A percentile compares a stretch with the other conserved stretches of the same genome.
These are phyloP conservation scores for Archaeoteleia sp. DNA, from an alignment of 2,888 invertebrate genomes.

Conservation along the genomic window DNA sequence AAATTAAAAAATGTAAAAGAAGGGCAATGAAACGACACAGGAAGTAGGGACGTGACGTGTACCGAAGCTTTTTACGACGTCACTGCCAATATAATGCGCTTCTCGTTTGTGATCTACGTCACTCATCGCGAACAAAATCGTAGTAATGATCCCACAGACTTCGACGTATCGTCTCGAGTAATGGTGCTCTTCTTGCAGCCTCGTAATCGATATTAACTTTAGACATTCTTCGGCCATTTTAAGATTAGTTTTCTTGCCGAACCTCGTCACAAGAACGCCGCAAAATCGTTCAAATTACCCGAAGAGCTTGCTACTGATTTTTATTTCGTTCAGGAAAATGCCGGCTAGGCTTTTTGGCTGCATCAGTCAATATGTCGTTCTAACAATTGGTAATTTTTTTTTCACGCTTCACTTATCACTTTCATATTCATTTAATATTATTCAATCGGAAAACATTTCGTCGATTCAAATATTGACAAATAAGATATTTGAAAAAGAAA, in stretches of 20 bases:
- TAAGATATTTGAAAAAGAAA: no score
- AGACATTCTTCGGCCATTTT: slow-evolving; percentile 41
- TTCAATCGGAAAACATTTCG: no score
- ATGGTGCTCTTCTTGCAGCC: slow-evolving; percentile 16
- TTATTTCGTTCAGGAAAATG: not conserved
- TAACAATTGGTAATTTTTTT: no score
- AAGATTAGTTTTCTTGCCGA: slow-evolving; percentile 40
- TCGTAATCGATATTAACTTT: slow-evolving; percentile 46
- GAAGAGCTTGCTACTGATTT: slow-evolving; percentile 19
- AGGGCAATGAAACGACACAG: slow-evolving; percentile 23
- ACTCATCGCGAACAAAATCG: slow-evolving; percentile 32
- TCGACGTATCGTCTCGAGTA: slow-evolving; percentile 1
- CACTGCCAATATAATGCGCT: slow-evolving; percentile 13
- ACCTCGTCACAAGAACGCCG: slow-evolving; percentile 9
- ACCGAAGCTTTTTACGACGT: slow-evolving; percentile 20
- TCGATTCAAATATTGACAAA: no score
- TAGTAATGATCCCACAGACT: no score
- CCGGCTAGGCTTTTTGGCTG: not conserved
- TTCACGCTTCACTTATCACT: no score
- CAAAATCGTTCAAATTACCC: slow-evolving; percentile 38
- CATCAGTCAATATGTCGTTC: not conserved
- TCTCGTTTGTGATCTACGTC: slow-evolving; percentile 24
- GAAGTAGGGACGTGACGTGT: no score
- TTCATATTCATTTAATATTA: no score
- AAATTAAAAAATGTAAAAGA: slow-evolving; percentile 13